Conservation (phyloP, 2,797 vertebrate species). For the Vultur gryphus region DNA sequence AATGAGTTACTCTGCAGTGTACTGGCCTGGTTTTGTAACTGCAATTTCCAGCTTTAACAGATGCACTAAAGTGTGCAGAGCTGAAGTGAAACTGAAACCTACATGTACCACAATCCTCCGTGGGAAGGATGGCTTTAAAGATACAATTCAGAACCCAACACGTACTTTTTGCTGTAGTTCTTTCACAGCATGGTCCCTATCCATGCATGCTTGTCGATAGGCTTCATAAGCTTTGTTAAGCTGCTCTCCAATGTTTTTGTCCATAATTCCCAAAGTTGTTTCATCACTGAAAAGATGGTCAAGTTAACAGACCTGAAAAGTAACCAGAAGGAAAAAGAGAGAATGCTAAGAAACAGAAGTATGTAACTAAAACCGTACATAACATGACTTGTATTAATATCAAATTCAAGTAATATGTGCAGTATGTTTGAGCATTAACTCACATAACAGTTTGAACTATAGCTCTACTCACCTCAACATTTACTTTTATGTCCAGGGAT, state of each 20-base stretch:
- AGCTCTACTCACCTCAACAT: not conserved
- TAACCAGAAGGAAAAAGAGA: constrained; percentile 5
- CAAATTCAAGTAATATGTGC: not conserved
- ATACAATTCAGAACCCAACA: not conserved
- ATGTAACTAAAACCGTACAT: not conserved
- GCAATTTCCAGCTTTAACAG: not conserved
- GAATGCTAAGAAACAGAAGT: not conserved
- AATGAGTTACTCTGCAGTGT: not conserved
- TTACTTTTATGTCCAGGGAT: not conserved
- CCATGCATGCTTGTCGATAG: constrained; percentile 92
- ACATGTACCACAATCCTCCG: not conserved
- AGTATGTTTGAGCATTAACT: not conserved
- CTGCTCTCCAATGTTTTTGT: constrained; percentile 95
- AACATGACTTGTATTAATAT: not conserved
- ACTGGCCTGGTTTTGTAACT: constrained; percentile 3
- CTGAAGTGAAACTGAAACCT: constrained; percentile 15
- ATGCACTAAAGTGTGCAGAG: not conserved
- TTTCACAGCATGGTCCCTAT: constrained; percentile 88
- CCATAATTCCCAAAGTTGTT: constrained; percentile 88
- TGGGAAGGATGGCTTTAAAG: not conserved
- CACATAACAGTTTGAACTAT: not conserved
- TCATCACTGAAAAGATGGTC: constrained; percentile 85
- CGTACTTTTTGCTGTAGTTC: constrained; percentile 90
- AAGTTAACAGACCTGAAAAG: constrained; percentile 64
- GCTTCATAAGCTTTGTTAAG: constrained; percentile 99